Evolutionary conservation across 1,140 invertebrate species (phyloP), one percentile per base, ranked within the genome.

Genomic region (Diabrotica undecimpunctata): DNA sequence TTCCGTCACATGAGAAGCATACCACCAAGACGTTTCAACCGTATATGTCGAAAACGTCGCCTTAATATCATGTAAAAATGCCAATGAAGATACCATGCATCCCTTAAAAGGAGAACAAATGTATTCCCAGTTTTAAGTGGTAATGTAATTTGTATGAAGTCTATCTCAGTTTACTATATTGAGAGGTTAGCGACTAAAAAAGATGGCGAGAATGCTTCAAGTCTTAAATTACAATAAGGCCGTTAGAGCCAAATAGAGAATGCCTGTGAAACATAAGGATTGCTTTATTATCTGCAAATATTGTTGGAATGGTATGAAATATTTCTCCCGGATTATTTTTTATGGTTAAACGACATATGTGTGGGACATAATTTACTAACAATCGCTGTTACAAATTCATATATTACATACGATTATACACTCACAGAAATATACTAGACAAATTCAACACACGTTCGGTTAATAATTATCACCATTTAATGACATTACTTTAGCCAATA

Each of bases 41-140:
- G 7, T 70, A 61, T 35, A 70, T 56, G 69, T 57, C 25, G 41
- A 60, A 65, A 68, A 61, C 41, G 46, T 67, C 11, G 60, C 66
- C 66, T 67, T 70, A 64, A 55, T 61, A 66, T 71, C 66, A 71
- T 68, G 69, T 62, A 66, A 71, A 71, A 71, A 66, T 71, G 64
- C 61, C 69, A 66, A 68, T 71, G 66, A 68, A 71, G 64, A 70
- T 67, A 64, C 69, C 69, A 64, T 66, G 64, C 60, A 55, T 52
- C 35, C 60, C 66, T 62, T 63, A 70, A 58, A 70, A 54, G 64
- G 66, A 56, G 60, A 41, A n/a, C 41, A 25, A 63, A 66, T 66
- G 61, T 63, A 62, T 66, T 66, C 64, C 25, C 11, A 64, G 54
- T 38, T 46, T 60, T 25, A 68, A 67, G 62, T 68, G 64, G 69